Evolutionary conservation across 2,888 invertebrate genomes (phyloP).

Genomic region (Miltochrista miniata): DNA sequence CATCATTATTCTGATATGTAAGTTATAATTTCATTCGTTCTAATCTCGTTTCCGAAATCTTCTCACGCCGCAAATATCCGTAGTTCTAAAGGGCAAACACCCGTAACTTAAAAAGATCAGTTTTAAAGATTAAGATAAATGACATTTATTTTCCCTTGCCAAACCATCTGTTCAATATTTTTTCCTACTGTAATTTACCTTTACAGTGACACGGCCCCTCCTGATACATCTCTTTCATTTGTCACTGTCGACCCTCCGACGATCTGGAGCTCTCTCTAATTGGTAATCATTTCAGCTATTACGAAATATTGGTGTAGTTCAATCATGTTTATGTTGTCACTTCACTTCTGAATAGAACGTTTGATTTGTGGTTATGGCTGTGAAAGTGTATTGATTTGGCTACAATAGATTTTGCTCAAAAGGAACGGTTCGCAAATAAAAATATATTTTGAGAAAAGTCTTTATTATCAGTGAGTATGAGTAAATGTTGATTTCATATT

Average conservation of each 20-base stretch:
- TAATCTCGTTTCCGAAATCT: too few relatives aligned
- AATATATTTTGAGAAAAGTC: too few relatives aligned
- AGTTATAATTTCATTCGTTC: too few relatives aligned
- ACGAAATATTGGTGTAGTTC: constrained; percentile 37
- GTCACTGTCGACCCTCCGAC: constrained; percentile 41
- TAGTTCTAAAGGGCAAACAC: not conserved
- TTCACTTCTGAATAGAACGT: not conserved
- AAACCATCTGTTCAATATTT: constrained; percentile 1
- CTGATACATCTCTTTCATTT: constrained; percentile 51
- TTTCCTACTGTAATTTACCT: constrained; percentile 7
- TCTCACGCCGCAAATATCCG: too few relatives aligned
- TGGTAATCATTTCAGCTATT: constrained; percentile 42
- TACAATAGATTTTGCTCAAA: not conserved
- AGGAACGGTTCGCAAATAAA: not conserved
- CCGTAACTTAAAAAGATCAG: not conserved
- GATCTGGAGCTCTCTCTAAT: constrained; percentile 35
- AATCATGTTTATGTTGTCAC: constrained; percentile 27
- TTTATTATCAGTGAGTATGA: too few relatives aligned
- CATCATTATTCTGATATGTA: too few relatives aligned
- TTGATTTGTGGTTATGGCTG: not conserved
- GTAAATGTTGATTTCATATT: too few relatives aligned
- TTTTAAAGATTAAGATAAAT: not conserved
- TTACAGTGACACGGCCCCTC: constrained; percentile 27
- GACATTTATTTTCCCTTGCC: not conserved
- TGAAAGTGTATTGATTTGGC: not conserved